Base-by-base conservation (phyloP, 2,888 invertebrate species). In the Sphecodes monilicornis region DNA sequence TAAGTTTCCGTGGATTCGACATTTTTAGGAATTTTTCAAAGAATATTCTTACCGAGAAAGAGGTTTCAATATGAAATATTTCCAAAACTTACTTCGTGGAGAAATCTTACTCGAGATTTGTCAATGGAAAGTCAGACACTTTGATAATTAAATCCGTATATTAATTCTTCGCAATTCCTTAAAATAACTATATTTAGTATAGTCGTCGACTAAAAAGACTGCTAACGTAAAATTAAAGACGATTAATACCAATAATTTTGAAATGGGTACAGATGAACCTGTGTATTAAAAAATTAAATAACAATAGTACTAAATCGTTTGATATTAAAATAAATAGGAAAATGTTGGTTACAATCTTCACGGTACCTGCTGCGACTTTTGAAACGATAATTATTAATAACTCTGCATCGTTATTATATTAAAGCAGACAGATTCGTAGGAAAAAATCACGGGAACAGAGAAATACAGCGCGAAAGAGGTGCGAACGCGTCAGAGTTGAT, bases 161-260 rank as follows among this genome's bases (percentile, higher is more conserved):
- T 22, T 43, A 26, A 41, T 75, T 16, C 32, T 66, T 54, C 29
- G 11, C 5, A 11, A 16, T 22, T 39, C 10, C n/a, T 16, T 8
- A 36, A 18, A 11, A 50, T n/a, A 71, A 32, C 26, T 54, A 18
- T 22, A n/a, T 50, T 41, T 32, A 74, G 43, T 70, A n/a, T 26
- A 78, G 73, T 77, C 13, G 79, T 29, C 76, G 77, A 84, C 86
- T 88, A 84, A 81, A 82, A 80, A 84, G 68, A 71, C 41, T 5
- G 11, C n/a, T n/a, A 54, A 54, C 54, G n/a, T n/a, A 11, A 54
- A n/a, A 54, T 36, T 5, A 5, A 36, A 36, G 36, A 36, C 2
- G 5, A n/a, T n/a, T 36, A 36, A 36, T 5, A 36, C 5, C 36
- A 36, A 36, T 36, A 36, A 36, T n/a, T 54, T 54, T 0, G 2